phyloP scores from a whole-genome alignment of 2,888 invertebrate genomes.

The Bugula neritina region DNA sequence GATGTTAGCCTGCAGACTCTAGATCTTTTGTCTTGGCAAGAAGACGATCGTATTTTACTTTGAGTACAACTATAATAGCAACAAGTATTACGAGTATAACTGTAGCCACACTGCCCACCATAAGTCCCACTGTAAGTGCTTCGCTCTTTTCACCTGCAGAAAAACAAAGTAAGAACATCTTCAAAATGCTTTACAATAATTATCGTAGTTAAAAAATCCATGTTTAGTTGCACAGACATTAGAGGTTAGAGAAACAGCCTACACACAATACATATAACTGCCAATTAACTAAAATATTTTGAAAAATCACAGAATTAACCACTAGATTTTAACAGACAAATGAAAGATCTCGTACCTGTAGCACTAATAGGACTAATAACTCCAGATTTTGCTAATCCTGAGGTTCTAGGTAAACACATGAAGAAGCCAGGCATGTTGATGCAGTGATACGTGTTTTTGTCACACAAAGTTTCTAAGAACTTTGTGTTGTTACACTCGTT shows the following conservation, averaged over 20 bases:
- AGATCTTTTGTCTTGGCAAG: not conserved
- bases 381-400: not conserved
- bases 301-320: too few relatives aligned
- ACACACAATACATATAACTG: too few relatives aligned
- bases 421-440: constrained; percentile 20
- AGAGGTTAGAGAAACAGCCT: too few relatives aligned
- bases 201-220: too few relatives aligned
- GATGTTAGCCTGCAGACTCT: not conserved
- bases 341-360: not conserved
- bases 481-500: not conserved
- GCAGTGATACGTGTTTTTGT: not conserved
- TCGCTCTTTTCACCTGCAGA: not conserved
- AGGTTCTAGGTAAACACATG: not conserved
- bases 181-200: too few relatives aligned
- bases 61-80: constrained; percentile 7
- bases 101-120: constrained; percentile 4
- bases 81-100: constrained; percentile 9
- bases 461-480: not conserved
- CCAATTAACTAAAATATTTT: too few relatives aligned
- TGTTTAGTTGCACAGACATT: too few relatives aligned
- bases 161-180: too few relatives aligned
- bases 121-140: not conserved
- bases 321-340: too few relatives aligned
- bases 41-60: not conserved
- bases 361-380: not conserved